phyloP scores from a whole-genome alignment of 23 tunicate species.

The Oikopleura vanhoeffeni region DNA sequence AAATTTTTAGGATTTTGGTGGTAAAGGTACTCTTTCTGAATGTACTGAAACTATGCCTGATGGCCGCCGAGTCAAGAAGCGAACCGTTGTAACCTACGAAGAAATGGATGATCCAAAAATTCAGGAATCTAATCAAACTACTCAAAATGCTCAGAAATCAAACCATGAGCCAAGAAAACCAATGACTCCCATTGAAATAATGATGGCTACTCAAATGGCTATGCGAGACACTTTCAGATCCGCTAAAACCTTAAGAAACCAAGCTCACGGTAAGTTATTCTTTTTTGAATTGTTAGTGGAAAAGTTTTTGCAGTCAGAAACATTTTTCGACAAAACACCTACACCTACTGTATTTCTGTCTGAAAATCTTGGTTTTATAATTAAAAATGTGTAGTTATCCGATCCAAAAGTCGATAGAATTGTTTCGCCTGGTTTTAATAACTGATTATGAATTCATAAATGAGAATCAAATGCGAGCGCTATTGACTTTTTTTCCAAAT shows the following conservation, averaged over 20 bases:
- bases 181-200: conserved; percentile 13
- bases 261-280: neutral
- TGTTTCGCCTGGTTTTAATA: no score
- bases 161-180: neutral
- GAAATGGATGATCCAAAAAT: neutral
- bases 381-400: no score
- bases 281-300: no score
- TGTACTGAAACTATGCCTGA: neutral
- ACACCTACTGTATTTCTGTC: no score
- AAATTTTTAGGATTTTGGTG: neutral
- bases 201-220: neutral
- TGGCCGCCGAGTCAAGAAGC: neutral
- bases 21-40: neutral
- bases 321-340: no score
- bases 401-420: no score
- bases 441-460: no score
- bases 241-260: neutral
- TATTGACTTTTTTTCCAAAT: no score
- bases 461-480: no score
- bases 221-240: neutral
- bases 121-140: neutral
- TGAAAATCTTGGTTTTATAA: no score
- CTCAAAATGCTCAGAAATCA: neutral
- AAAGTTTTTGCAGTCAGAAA: no score
- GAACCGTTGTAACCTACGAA: neutral